phyloP scores from a whole-genome alignment of 2,113 vertebrate species.

The Himantopus leucocephalus region DNA sequence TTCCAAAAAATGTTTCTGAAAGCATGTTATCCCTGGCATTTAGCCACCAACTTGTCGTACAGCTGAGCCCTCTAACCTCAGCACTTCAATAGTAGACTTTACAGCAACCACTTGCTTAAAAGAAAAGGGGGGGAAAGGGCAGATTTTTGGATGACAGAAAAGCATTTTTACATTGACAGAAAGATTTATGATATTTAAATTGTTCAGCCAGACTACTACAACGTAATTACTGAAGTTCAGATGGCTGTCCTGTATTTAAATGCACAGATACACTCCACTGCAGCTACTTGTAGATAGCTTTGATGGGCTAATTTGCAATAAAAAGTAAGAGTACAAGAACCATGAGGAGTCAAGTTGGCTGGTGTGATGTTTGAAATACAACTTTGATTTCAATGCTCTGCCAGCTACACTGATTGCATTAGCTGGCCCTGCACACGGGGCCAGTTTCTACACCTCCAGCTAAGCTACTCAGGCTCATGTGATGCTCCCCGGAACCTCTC shows the following conservation, averaged over 20 bases:
- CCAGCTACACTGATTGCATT: neutral
- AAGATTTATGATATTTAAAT: neutral
- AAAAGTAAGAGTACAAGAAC: neutral
- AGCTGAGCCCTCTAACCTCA: constrained; percentile 19
- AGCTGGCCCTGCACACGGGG: neutral
- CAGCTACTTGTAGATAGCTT: neutral
- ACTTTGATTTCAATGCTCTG: neutral
- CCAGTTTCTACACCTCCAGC: constrained; percentile 3
- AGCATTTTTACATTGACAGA: neutral
- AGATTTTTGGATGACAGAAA: constrained; percentile 9
- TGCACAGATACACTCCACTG: neutral
- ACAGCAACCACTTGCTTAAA: neutral
- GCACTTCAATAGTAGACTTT: neutral
- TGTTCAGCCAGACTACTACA: neutral
- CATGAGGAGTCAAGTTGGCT: neutral
- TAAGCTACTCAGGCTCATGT: neutral
- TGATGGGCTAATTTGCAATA: neutral
- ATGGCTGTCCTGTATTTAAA: neutral
- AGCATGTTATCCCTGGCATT: neutral
- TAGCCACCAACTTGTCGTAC: neutral
- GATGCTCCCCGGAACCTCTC: neutral
- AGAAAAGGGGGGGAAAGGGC: neutral
- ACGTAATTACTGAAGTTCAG: neutral
- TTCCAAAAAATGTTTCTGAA: neutral
- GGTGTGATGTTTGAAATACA: constrained; percentile 23